A percentile compares a stretch with the other conserved stretches of the same genome.
These are phyloP conservation scores for Brachypteracias leptosomus DNA, from an alignment of 2,113 vertebrate genomes.

Conservation along the genomic window DNA sequence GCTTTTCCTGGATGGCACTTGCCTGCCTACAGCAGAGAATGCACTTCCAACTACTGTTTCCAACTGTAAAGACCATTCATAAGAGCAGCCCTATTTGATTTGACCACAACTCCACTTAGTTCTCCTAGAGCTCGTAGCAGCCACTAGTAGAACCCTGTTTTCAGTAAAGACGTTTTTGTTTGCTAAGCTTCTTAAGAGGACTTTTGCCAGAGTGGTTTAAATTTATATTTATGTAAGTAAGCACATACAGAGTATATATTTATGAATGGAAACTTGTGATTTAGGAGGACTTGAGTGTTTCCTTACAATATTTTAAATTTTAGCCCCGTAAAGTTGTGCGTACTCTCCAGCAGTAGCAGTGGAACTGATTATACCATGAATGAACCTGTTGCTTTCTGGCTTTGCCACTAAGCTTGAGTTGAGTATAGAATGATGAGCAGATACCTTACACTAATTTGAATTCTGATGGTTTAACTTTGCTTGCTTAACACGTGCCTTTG, in stretches of 20 bases:
- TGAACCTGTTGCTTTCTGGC: background rate
- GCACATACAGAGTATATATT: background rate
- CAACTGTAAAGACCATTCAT: background rate
- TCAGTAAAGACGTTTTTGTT: background rate
- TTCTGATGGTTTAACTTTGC: background rate
- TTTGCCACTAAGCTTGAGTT: background rate
- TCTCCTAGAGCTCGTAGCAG: background rate
- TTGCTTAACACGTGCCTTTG: background rate
- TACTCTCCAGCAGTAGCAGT: background rate
- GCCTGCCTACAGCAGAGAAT: background rate
- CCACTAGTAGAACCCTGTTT: background rate
- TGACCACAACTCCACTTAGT: background rate
- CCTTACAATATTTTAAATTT: background rate
- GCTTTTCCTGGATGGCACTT: background rate
- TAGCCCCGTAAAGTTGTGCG: background rate
- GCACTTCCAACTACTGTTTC: fast-evolving
- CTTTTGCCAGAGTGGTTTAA: background rate
- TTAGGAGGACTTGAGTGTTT: background rate
- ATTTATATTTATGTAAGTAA: background rate
- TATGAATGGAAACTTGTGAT: background rate
- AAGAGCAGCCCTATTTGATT: background rate
- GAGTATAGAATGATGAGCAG: background rate
- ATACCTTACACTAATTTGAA: background rate
- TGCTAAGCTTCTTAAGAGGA: background rate
- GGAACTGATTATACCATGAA: background rate